Evolutionary conservation across 2,113 vertebrate species (phyloP), one percentile per base, ranked within the genome.

Genomic region (Corvus hawaiiensis): DNA sequence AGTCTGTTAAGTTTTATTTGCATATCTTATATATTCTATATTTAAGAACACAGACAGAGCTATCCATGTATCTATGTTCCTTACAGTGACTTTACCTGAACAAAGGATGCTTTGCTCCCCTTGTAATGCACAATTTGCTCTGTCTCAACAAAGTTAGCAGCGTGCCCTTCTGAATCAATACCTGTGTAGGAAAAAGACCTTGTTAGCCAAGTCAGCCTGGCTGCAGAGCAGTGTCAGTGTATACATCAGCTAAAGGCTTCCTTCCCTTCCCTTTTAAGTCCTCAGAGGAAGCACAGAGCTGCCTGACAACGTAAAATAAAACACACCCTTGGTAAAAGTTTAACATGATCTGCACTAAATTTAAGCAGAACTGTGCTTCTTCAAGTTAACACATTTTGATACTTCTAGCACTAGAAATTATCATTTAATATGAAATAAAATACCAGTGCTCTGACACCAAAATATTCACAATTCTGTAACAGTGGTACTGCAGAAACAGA

Each of bases 91-190:
- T 94, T 94, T 93, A 97, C 98, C 98, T 99, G 99, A 23, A 99
- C 98, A 52, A 99, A 99, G 0, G 99, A 99, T 35, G 99, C 99
- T 92, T 98, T 99, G 96, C 97, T 98, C 54, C 98, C 98, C 55
- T 87, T 98, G 97, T 98, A 98, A 97, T 99, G 99, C 51, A 99
- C 98, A 23, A 99, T 98, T 97, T 99, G 99, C n/a, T 99, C 99
- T 1, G 99, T 99, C 95, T 99, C 99, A 75, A 99, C 98, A 92
- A 99, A 99, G 97, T 99, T 99, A 17, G 99, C 99, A 79, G 99
- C 99, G 1, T 99, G 99, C n/a, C 99, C 99, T 96, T 99, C 99
- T n/a, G 98, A 99, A 96, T 99, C 99, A 69, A 99, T 99, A 89
- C 99, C 99, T 99, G 19, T 21, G 87, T 6, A 59, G 32, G 56